Conservation (phyloP, 2,888 invertebrate species). For the Hydriomena furcata region DNA sequence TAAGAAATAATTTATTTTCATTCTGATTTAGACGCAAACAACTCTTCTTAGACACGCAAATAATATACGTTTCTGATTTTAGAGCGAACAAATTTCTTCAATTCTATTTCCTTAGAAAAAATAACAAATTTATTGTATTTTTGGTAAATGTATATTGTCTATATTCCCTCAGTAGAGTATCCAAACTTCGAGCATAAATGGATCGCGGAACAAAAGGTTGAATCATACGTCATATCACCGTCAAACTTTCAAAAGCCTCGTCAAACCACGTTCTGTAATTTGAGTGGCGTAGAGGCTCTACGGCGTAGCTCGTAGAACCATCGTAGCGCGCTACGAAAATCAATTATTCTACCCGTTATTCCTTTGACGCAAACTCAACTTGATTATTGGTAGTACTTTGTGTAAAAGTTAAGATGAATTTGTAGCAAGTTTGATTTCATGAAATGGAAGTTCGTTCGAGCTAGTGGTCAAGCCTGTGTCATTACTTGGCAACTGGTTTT, state of each 20-base stretch:
- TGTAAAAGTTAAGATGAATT: background rate
- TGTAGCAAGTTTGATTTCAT: background rate
- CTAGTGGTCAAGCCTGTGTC: too few species aligned
- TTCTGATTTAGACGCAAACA: too few species aligned
- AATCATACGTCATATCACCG: background rate
- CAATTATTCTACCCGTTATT: constrained; percentile 14
- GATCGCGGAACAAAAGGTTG: background rate
- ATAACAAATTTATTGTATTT: too few species aligned
- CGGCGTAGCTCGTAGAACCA: constrained; percentile 8
- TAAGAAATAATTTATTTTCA: too few species aligned
- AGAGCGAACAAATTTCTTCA: too few species aligned
- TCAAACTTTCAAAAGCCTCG: background rate
- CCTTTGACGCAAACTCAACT: constrained; percentile 10
- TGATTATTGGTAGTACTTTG: constrained; percentile 1
- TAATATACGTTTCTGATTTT: too few species aligned
- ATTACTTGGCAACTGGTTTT: too few species aligned
- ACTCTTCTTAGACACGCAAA: too few species aligned
- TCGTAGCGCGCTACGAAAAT: constrained; percentile 7
- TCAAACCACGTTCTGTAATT: background rate
- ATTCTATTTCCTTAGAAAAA: too few species aligned
- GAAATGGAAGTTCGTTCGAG: too few species aligned
- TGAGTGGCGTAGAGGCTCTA: constrained; percentile 9
- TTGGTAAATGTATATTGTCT: too few species aligned
- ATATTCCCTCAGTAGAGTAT: too few species aligned
- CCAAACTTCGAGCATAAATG: background rate